Evolutionary conservation across 2,888 invertebrate species (phyloP).

Genomic region (Fissipunctia ypsillon): DNA sequence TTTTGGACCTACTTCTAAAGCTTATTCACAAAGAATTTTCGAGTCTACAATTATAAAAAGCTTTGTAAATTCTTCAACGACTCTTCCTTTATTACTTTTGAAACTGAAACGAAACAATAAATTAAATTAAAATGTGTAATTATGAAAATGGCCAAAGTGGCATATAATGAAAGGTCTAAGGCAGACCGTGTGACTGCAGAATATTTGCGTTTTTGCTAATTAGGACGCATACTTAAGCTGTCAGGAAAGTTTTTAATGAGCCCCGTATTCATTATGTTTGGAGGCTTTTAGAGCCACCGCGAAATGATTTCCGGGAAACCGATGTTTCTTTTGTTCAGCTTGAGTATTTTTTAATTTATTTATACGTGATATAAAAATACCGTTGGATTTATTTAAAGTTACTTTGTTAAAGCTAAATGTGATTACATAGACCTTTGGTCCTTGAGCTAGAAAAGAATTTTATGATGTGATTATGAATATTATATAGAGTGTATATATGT

Average conservation of each 20-base stretch:
- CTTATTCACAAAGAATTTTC: neutral
- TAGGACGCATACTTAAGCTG: constrained; percentile 58
- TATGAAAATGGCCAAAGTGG: constrained; percentile 50
- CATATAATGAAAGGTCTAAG: constrained; percentile 38
- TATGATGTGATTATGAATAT: constrained; percentile 1
- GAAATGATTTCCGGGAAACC: constrained; percentile 55
- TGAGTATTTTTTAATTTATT: constrained; percentile 22
- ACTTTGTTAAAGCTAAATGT: neutral
- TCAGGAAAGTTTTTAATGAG: constrained; percentile 60
- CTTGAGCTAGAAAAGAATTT: neutral
- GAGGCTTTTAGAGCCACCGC: constrained; percentile 54
- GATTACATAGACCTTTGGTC: neutral
- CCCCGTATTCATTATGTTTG: constrained; percentile 57
- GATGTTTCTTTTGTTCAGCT: constrained; percentile 44
- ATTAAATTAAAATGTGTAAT: constrained; percentile 51
- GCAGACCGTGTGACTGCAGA: constrained; percentile 33
- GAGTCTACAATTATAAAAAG: neutral
- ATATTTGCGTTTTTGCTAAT: constrained; percentile 57
- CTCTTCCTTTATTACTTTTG: neutral
- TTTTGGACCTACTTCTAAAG: neutral
- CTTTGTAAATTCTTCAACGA: constrained; percentile 11
- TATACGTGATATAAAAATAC: neutral
- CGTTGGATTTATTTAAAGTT: neutral
- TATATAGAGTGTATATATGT: no score
- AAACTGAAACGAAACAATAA: constrained; percentile 42